These are phyloP conservation scores for Leptinotarsa undecemlineata DNA, from an alignment of 1,140 invertebrate species.

Conservation along the genomic window DNA sequence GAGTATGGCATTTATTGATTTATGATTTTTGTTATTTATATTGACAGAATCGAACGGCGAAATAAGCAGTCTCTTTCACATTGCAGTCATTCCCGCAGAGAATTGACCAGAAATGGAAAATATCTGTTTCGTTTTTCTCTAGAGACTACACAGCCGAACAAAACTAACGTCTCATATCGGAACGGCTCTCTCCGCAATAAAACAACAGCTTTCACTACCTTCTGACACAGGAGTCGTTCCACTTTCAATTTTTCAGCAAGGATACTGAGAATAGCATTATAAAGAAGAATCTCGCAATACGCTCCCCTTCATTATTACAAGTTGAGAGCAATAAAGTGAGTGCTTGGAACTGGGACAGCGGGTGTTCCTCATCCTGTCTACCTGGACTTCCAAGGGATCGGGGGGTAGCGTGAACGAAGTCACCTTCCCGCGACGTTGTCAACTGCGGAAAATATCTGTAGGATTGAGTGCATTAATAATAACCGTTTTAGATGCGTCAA, in stretches of 20 bases:
- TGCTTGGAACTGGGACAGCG: constrained; percentile 1
- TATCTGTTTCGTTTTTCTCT: no score
- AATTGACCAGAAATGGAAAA: no score
- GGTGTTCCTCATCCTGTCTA: background rate
- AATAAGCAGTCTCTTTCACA: no score
- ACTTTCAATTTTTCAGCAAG: constrained; percentile 3
- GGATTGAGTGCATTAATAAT: no score
- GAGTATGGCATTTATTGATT: no score
- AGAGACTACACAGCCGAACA: no score
- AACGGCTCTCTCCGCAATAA: no score
- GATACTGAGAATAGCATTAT: constrained; percentile 2
- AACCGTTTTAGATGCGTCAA: no score
- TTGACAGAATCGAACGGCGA: no score
- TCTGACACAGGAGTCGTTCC: background rate
- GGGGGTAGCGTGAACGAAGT: background rate
- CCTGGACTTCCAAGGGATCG: background rate
- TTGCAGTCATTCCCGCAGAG: no score
- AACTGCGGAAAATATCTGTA: background rate
- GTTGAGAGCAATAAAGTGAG: background rate
- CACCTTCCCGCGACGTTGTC: background rate
- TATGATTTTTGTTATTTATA: no score
- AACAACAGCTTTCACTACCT: background rate
- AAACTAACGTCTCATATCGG: no score
- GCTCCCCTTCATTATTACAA: constrained; percentile 4
- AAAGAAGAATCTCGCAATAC: background rate